phyloP scores from a whole-genome alignment of 2,113 vertebrate genomes.

The Scalopus aquaticus region DNA sequence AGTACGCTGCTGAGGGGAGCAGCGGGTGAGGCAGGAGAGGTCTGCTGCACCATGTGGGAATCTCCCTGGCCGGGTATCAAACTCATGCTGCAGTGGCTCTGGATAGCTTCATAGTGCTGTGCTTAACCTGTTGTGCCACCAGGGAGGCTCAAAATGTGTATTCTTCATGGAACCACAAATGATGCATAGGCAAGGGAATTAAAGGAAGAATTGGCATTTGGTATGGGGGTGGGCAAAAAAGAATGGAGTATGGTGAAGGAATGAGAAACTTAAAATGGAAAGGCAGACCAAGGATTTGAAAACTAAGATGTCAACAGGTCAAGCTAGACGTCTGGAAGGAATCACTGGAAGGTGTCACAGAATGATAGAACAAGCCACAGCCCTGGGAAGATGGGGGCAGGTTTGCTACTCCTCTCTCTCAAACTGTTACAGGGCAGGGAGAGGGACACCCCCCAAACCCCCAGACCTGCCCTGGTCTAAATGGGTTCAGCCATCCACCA shows the following conservation, averaged over 20 bases:
- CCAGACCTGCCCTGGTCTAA: too few relatives aligned
- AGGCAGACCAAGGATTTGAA: slow-evolving; percentile 9
- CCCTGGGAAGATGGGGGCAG: neutral
- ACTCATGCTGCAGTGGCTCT: too few relatives aligned
- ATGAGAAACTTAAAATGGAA: slow-evolving; percentile 24
- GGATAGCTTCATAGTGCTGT: too few relatives aligned
- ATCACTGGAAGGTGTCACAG: neutral
- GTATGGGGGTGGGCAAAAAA: neutral
- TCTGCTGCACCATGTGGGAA: too few relatives aligned
- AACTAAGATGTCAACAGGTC: neutral
- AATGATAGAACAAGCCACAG: neutral
- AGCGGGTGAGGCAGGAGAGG: too few relatives aligned
- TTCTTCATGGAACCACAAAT: neutral
- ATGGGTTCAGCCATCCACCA: too few relatives aligned
- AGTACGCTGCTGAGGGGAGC: too few relatives aligned
- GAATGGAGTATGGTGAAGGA: neutral
- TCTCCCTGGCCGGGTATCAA: too few relatives aligned
- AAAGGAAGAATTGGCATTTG: neutral
- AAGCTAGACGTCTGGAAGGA: neutral
- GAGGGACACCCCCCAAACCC: too few relatives aligned
- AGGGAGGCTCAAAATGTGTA: too few relatives aligned
- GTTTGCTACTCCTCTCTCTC: neutral
- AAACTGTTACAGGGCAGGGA: too few relatives aligned
- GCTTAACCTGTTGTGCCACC: too few relatives aligned
- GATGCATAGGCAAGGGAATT: neutral